Evolutionary conservation across 2,113 vertebrate genomes (phyloP).

Genomic region (Plestiodon gilberti): DNA sequence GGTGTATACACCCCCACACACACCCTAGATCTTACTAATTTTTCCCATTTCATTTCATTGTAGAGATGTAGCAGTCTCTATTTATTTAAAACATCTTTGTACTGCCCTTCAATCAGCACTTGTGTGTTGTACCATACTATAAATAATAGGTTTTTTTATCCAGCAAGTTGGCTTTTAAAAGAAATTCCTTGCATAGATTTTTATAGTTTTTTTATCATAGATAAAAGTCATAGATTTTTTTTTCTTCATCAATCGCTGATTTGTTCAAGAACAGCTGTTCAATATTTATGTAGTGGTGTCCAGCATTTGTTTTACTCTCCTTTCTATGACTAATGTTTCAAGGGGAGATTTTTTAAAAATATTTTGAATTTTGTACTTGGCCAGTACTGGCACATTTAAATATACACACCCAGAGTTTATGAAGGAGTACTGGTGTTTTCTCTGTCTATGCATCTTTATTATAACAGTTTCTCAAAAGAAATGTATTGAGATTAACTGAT

Average conservation of each 20-base stretch:
- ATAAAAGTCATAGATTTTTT: background rate
- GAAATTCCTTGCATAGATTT: background rate
- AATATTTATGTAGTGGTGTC: conserved; percentile 16
- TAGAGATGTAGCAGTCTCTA: background rate
- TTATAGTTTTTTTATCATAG: no score
- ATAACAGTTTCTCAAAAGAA: background rate
- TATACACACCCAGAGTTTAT: background rate
- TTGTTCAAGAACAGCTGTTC: background rate
- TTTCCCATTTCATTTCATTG: background rate
- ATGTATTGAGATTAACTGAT: background rate
- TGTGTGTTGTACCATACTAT: conserved; percentile 30
- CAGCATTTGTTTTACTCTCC: conserved; percentile 41
- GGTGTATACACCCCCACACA: no score
- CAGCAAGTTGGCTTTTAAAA: conserved; percentile 43
- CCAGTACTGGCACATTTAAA: conserved; percentile 27
- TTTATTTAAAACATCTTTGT: no score
- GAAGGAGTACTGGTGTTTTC: conserved; percentile 35
- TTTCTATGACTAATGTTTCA: conserved; percentile 47
- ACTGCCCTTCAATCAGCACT: background rate
- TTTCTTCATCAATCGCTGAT: background rate
- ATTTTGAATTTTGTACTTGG: conserved; percentile 57
- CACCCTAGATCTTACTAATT: background rate
- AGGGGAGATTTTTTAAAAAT: conserved; percentile 42
- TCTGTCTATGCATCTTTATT: conserved; percentile 11
- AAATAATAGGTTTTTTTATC: conserved; percentile 35